Evolutionary conservation across 37 sponge, comb jelly and placozoan species (phyloP), one percentile per base, ranked within the genome.

Genomic region (Mnemiopsis leidyi): DNA sequence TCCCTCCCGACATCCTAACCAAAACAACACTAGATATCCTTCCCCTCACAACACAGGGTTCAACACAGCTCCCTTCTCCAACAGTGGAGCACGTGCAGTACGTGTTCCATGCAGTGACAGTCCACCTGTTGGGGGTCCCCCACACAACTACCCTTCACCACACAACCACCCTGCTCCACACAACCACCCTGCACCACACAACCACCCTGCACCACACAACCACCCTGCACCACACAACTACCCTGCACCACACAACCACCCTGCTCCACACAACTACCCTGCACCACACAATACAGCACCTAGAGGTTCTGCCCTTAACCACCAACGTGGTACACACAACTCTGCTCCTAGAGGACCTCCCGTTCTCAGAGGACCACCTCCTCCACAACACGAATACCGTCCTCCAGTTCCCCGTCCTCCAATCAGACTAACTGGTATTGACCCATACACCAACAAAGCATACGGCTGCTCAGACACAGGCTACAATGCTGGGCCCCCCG

Each of bases 361-460:
- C 9, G 18, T 61, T 9, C 7, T 30, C 26, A 7, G 73, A 23
- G 35, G 32, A 33, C 79, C 33, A 16, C 32, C 20, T 13, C 79
- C 79, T 5, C 79, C 79, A 20, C 2, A n/a, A 3, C 20, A 26
- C 48, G 40, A 33, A 3, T 37, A 85, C 48, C 0, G 90, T 24
- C 90, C 90, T 37, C 90, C 90, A 39, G 29, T 35, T 23, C 48
- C 90, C 21, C 90, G 38, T 13, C 32, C 35, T 16, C 37, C 82
- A 5, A 29, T 30, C 2, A 16, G 24, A 3, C 33, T 85, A 29
- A 85, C 40, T 16, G 90, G 90, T 23, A 85, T 85, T 40, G 90
- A 85, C 90, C 90, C 90, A 1, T 85, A 85, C 30, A 85, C 90
- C 0, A 85, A 85, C 90, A 85, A 85, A 40, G 90, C 90, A 1